Base-by-base conservation (phyloP, 2,888 invertebrate genomes). In the Ectemnius continuus region DNA sequence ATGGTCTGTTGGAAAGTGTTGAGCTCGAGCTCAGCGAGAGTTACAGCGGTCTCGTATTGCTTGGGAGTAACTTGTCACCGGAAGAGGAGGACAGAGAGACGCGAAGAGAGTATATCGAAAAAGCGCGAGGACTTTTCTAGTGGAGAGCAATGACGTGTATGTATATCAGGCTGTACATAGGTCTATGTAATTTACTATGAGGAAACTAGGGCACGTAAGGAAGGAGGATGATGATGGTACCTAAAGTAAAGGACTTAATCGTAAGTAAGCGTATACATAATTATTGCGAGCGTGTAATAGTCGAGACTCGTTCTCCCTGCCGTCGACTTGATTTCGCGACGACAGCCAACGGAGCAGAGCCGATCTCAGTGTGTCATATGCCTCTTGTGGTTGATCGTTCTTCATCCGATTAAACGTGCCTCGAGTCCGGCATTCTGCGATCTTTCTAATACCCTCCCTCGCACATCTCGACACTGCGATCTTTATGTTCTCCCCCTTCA, bases 81-180 rank as follows among this genome's bases (percentile, higher is more conserved):
- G 8, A 36, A 36, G 8, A 11, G 36, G 11, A 11, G 36, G 36
- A 36, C 8, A 36, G 36, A 36, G 6, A 36, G 36, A 8, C 36
- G 8, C 36, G 8, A 36, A 11, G 28, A 36, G 36, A 36, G 36
- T 36, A 36, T 36, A 36, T 36, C n/a, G 70, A 58, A n/a, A n/a
- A n/a, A 69, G 67, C 70, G 75, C 73, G 69, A 75, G 73, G 75
- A 82, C 76, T 82, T 82, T 82, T 82, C 81, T 81, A 83, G 75
- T 36, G 74, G 61, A 73, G 14, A 52, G 13, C 14, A 76, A 75
- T 61, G 63, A 73, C 69, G 59, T 75, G 73, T 81, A 83, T 83
- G 77, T 82, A 82, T 78, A 83, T 83, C 79, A 73, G 63, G 65
- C 67, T 82, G 82, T 82, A 82, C 71, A 82, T 82, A 82, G 64